Base-by-base conservation (phyloP, 2,888 invertebrate genomes). In the Cataglyphis altisquamis region DNA sequence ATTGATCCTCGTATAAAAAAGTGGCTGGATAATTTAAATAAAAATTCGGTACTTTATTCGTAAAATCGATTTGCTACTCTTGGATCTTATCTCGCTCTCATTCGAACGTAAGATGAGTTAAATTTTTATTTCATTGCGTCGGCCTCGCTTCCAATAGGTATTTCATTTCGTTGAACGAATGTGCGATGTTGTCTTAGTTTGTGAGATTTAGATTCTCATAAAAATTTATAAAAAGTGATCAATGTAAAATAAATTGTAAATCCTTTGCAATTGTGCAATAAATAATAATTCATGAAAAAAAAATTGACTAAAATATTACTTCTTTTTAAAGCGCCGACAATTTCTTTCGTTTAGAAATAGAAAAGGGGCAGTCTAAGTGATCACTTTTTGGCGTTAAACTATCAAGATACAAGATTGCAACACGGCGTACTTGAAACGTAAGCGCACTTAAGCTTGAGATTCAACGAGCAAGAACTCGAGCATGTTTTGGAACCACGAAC, bases 1-100 rank as follows among this genome's bases (percentile, higher is more conserved):
- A 6, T 36, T 36, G 32, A 63, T 75, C 21, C 32, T 32, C 21
- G 32, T 9, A 48, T 32, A 48, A 74, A n/a, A 73, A 9, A 45
- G 29, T 52, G 32, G n/a, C 41, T 75, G 48, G 36, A 75, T 75
- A 75, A 75, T 75, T 75, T 64, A 75, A 75, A 75, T 75, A 63
- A 75, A 74, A 36, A 75, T 64, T 60, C n/a, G 18, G 18, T 21
- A n/a, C 25, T 73, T 73, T 41, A 41, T 60, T 41, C 21, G 21
- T 0, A 15, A 75, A 75, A 48, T 75, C 36, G 48, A 75, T 75
- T 73, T 8, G 21, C 36, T 12, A 73, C 21, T 4, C 63, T 64
- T n/a, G 32, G 3, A 32, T 48, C 32, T 75, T 75, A 36, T 63
- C 32, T 74, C 48, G 12, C 15, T 6, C 12, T 73, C 29, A 73